These are phyloP conservation scores for Thereuonema tuberculata DNA, from an alignment of 1,140 invertebrate genomes.

Conservation along the genomic window DNA sequence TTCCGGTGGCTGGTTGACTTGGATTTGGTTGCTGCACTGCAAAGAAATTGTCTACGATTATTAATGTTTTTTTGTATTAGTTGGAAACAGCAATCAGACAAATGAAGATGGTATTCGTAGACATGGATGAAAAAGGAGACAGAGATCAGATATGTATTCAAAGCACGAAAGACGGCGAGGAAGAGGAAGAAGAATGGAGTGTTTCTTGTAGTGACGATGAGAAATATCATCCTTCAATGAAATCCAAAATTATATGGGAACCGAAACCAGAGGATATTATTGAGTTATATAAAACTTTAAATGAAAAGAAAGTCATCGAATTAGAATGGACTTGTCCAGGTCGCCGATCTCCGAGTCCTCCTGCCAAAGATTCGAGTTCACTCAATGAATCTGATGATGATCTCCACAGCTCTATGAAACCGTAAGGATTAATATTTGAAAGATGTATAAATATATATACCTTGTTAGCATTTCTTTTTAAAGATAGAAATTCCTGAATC, in stretches of 20 bases:
- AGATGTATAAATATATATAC: too few relatives aligned
- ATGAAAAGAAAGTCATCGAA: not conserved
- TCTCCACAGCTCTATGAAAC: not conserved
- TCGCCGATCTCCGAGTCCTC: not conserved
- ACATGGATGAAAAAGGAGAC: slow-evolving; percentile 3
- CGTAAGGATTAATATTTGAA: too few relatives aligned
- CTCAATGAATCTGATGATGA: not conserved
- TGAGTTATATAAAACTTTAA: not conserved
- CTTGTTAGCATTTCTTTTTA: too few relatives aligned
- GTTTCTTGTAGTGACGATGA: slow-evolving; percentile 7
- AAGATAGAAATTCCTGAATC: too few relatives aligned
- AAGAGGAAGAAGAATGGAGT: slow-evolving; percentile 8
- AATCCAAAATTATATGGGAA: slow-evolving; percentile 4
- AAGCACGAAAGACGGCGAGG: slow-evolving; percentile 1
- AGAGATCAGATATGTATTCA: slow-evolving; percentile 6
- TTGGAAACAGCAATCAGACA: too few relatives aligned
- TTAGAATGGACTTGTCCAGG: slow-evolving; percentile 3
- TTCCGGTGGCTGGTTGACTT: too few relatives aligned
- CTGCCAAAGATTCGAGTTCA: not conserved
- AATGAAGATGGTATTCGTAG: too few relatives aligned
- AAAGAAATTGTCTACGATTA: too few relatives aligned
- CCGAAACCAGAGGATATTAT: slow-evolving; percentile 5
- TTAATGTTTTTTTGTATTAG: too few relatives aligned
- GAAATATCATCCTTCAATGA: not conserved
- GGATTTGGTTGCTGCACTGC: too few relatives aligned